Evolutionary conservation across 2,797 vertebrate species (phyloP).

Genomic region (Meda fulgida): DNA sequence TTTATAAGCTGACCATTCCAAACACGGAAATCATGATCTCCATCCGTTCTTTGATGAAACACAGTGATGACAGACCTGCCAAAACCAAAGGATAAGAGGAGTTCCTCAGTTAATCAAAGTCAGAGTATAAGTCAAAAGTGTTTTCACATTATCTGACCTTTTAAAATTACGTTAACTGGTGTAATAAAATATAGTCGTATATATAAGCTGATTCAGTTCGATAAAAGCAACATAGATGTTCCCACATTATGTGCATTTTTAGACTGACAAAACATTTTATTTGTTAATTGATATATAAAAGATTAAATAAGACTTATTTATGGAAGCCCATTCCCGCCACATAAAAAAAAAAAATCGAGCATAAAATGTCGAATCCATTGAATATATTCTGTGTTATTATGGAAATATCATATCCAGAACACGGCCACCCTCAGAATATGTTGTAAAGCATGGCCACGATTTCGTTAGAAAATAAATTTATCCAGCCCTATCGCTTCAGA

Average conservation of each 20-base stretch:
- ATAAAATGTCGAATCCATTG: too few species aligned
- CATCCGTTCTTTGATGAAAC: constrained; percentile 83
- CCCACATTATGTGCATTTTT: background rate
- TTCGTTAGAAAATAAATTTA: too few species aligned
- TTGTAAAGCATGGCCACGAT: too few species aligned
- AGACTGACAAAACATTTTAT: background rate
- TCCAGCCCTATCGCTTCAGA: too few species aligned
- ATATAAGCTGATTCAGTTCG: background rate
- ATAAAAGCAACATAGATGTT: background rate
- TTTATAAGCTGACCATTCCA: constrained; percentile 86
- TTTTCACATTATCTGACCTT: background rate
- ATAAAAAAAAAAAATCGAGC: too few species aligned
- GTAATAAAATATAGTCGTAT: background rate
- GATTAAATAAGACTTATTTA: too few species aligned
- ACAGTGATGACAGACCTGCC: constrained; percentile 84
- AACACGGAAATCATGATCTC: constrained; percentile 83
- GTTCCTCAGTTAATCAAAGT: background rate
- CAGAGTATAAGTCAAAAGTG: background rate
- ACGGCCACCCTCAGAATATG: too few species aligned
- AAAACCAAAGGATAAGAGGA: background rate
- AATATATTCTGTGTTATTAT: too few species aligned
- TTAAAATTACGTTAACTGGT: background rate
- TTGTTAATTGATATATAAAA: too few species aligned
- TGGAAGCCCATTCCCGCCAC: too few species aligned
- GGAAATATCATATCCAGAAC: too few species aligned